Conservation (phyloP, 2,113 vertebrate genomes). For the Callocephalon fimbriatum region DNA sequence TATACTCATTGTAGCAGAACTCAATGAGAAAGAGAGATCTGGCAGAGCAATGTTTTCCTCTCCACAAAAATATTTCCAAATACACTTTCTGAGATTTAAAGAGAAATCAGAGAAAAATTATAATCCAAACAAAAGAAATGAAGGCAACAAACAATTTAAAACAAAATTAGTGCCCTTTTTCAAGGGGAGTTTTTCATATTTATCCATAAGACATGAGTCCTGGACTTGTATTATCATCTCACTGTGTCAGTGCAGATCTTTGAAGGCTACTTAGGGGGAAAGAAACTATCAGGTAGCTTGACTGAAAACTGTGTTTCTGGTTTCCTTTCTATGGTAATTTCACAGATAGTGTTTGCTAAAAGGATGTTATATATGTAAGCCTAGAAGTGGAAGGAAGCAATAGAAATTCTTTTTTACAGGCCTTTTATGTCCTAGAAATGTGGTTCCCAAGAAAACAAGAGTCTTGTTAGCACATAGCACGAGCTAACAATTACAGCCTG, state of each 20-base stretch:
- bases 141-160: neutral
- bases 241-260: neutral
- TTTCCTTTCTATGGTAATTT: neutral
- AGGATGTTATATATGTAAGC: neutral
- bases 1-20: neutral
- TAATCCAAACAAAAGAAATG: neutral
- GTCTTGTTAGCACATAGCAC: neutral
- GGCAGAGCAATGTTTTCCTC: neutral
- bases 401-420: neutral
- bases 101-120: neutral
- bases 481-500: neutral
- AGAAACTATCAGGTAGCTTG: neutral
- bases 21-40: neutral
- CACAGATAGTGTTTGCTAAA: neutral
- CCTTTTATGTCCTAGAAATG: neutral
- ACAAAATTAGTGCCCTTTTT: neutral
- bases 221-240: neutral
- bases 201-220: neutral
- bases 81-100: neutral
- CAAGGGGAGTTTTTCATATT: neutral
- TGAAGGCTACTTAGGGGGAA: neutral
- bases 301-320: neutral
- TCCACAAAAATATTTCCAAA: neutral
- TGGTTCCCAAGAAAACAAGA: neutral
- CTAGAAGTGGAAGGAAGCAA: neutral